These are phyloP conservation scores for Achroia grisella DNA, from an alignment of 1,140 invertebrate genomes.

Conservation along the genomic window DNA sequence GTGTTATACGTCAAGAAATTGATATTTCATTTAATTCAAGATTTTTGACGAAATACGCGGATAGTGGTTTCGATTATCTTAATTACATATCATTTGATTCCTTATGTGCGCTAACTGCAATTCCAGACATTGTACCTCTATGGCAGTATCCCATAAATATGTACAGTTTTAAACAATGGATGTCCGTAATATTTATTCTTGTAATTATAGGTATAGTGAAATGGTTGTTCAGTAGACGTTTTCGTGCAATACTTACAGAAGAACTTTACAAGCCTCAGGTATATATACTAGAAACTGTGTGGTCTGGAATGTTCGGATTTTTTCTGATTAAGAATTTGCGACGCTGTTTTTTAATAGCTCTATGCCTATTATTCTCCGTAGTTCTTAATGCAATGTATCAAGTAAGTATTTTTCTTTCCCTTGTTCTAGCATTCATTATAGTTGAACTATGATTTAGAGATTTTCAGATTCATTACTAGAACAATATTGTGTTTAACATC, in stretches of 20 bases:
- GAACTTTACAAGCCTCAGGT: neutral
- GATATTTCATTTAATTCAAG: constrained; percentile 23
- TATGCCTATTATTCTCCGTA: constrained; percentile 10
- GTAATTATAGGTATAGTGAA: neutral
- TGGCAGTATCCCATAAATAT: constrained; percentile 13
- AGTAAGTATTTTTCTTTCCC: constrained; percentile 3
- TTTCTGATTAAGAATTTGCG: constrained; percentile 3
- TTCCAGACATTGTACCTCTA: constrained; percentile 10
- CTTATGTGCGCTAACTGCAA: constrained; percentile 8
- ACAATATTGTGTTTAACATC: too few species aligned
- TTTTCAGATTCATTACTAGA: too few species aligned
- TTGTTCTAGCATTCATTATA: too few species aligned
- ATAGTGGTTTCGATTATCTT: constrained; percentile 10
- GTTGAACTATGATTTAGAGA: too few species aligned
- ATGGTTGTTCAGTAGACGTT: neutral
- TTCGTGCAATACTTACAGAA: neutral
- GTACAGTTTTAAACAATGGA: neutral
- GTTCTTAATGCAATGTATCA: constrained; percentile 16
- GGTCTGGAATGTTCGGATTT: constrained; percentile 11
- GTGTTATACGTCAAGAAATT: constrained; percentile 7
- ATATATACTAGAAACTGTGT: constrained; percentile 3
- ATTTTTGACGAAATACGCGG: constrained; percentile 13
- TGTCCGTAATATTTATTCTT: constrained; percentile 1
- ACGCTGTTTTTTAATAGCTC: constrained; percentile 2
- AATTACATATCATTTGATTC: constrained; percentile 8